phyloP scores from a whole-genome alignment of 1,140 invertebrate genomes.

The Brachionus rubens region DNA sequence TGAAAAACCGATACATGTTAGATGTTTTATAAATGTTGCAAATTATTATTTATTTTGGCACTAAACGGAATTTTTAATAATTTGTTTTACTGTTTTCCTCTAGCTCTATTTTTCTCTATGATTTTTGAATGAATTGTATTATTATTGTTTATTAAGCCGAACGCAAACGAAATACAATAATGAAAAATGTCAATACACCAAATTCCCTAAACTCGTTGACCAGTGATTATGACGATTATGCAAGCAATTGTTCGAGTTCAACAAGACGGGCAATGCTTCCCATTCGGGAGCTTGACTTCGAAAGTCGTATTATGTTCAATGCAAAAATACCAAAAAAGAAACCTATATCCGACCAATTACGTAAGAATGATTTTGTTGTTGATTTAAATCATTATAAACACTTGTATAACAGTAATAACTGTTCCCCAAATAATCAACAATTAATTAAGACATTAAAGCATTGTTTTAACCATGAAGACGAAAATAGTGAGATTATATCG shows the following conservation, averaged over 20 bases:
- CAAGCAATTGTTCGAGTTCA: constrained; percentile 27
- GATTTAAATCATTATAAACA: constrained; percentile 14
- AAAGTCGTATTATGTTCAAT: constrained; percentile 42
- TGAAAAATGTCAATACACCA: constrained; percentile 27
- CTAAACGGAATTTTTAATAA: no score
- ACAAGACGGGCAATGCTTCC: constrained; percentile 8
- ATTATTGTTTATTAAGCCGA: background rate
- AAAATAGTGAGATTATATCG: constrained; percentile 14
- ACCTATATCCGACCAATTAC: constrained; percentile 14
- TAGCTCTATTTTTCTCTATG: no score
- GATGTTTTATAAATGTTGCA: no score
- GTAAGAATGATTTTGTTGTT: constrained; percentile 46
- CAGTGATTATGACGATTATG: constrained; percentile 34
- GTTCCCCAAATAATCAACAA: background rate
- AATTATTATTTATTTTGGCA: no score
- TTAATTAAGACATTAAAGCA: constrained; percentile 34
- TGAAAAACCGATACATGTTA: no score
- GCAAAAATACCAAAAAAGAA: constrained; percentile 36
- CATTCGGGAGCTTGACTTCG: constrained; percentile 37
- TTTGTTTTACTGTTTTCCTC: no score
- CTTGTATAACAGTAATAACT: background rate
- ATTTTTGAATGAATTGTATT: no score
- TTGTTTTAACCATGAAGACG: constrained; percentile 37
- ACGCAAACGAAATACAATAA: background rate
- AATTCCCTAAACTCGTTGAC: constrained; percentile 18